Base-by-base conservation (phyloP, 2,113 vertebrate species). In the Brachirus orientalis region DNA sequence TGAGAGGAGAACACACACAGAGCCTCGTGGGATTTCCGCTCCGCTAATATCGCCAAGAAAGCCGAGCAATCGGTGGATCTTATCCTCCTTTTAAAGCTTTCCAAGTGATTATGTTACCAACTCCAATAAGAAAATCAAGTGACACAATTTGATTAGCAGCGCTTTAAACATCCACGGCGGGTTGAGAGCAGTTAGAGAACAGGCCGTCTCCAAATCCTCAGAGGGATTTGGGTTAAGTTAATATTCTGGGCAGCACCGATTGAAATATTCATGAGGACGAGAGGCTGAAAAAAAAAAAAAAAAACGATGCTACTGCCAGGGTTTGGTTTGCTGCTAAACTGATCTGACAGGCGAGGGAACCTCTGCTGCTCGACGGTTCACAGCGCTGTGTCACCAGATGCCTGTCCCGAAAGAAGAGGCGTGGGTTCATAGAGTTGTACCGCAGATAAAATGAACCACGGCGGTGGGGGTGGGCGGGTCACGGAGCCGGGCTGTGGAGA, bases 241-340 rank as follows among this genome's bases (percentile, higher is more conserved):
- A 87, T 82, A 80, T 76, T 77, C 48, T 22, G 63, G 81, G 69
- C 10, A 3, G 72, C 57, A 48, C 55, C 46, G 69, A 54, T 22
- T 87, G 58, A 90, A 88, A 88, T 75, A 86, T 85, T 74, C 69
- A 87, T 84, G 73, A 77, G 68, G 20, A 56, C 0, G 14, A 65
- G 61, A 50, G 51, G 47, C 50, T 57, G 11, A 22, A 13, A 65
- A 79, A 74, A 77, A 72, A 69, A 58, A 51, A 43, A 6, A 6
- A 28, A 28, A 28, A 3, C 28, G 28, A 3, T 6, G 18, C 66
- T 79, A 76, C 69, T 56, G 36, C 64, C 45, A 36, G 45, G 63
- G 61, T 77, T 84, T 62, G 53, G 67, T 73, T 75, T 79, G 76
- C 71, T 37, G 63, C 70, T 86, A 86, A 90, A 81, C 63, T 52